Conservation (phyloP, 1,140 invertebrate species). For the Atta cephalotes region DNA sequence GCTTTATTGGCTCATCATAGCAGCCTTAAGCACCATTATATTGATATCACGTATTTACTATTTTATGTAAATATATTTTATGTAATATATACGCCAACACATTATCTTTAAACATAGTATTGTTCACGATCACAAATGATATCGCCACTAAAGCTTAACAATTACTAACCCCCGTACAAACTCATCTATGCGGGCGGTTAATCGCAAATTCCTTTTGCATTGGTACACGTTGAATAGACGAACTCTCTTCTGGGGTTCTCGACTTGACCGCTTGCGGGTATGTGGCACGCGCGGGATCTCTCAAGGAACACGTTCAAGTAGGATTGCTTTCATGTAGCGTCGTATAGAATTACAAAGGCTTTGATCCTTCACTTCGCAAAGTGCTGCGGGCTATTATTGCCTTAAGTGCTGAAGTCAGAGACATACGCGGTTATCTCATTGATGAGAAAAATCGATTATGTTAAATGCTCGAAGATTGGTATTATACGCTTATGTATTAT, state of each 20-base stretch:
- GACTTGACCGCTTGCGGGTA: conserved; percentile 14
- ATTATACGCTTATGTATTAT: not conserved
- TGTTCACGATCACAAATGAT: conserved; percentile 25
- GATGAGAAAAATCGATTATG: not conserved
- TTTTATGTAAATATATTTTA: not conserved
- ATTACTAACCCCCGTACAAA: conserved; percentile 4
- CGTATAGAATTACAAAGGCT: conserved; percentile 72
- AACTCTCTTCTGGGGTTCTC: conserved; percentile 8
- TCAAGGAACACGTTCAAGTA: conserved; percentile 39
- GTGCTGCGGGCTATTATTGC: conserved; percentile 49
- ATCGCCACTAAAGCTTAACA: conserved; percentile 6
- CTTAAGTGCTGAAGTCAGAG: conserved; percentile 47
- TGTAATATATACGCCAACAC: not conserved
- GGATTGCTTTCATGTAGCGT: conserved; percentile 54
- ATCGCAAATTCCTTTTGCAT: conserved; percentile 43
- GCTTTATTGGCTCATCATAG: no score
- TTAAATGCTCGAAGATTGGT: not conserved
- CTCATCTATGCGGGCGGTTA: not conserved
- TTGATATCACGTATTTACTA: not conserved
- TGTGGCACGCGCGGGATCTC: conserved; percentile 12
- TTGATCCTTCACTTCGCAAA: conserved; percentile 68
- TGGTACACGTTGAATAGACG: not conserved
- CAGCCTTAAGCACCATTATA: not conserved
- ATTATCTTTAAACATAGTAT: conserved; percentile 34
- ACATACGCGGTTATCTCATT: not conserved